Evolutionary conservation across 2,797 vertebrate species (phyloP), one percentile per base, ranked within the genome.

Genomic region (Gorsachius magnificus): DNA sequence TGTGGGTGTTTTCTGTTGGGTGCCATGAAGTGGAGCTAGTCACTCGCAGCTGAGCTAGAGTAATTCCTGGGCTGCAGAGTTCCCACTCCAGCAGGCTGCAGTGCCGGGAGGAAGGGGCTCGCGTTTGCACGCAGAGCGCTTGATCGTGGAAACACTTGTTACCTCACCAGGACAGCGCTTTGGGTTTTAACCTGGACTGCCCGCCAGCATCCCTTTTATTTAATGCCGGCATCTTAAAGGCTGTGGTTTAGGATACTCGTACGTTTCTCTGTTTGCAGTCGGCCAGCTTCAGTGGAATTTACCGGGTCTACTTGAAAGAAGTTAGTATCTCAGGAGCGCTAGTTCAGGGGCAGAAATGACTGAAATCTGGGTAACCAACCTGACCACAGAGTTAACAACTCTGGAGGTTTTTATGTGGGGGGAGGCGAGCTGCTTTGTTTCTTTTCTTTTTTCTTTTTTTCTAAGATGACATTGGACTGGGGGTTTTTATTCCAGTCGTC

Each of bases 61-160:
- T 56, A 33, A 21, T 51, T 60, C 78, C 46, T 54, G 75, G 51
- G 63, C 66, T 87, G 54, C 31, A 26, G 88, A 50, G 60, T 38
- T 38, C 58, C 60, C 28, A 75, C 51, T 65, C 68, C n/a, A 0
- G 21, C 6, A 3, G 57, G 51, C 89, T 4, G 13, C 0, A 1
- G 25, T 24, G n/a, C 5, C 1, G 13, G 25, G 21, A 58, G 64
- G 58, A 68, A 13, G 3, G 2, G 51, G 13, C 3, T 16, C 6
- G 2, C 4, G 22, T 77, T 51, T 24, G 63, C 31, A 13, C 0
- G 1, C 4, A 0, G 31, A 11, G 58, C 50, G 51, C 29, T 11
- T 11, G 29, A 3, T n/a, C 3, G 0, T 38, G 41, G 35, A 15
- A 45, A 3, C 0, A 1, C 58, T 26, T 38, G n/a, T 12, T 17